Conservation (phyloP, 2,797 vertebrate genomes). For the Cacajao melanocephalus region DNA sequence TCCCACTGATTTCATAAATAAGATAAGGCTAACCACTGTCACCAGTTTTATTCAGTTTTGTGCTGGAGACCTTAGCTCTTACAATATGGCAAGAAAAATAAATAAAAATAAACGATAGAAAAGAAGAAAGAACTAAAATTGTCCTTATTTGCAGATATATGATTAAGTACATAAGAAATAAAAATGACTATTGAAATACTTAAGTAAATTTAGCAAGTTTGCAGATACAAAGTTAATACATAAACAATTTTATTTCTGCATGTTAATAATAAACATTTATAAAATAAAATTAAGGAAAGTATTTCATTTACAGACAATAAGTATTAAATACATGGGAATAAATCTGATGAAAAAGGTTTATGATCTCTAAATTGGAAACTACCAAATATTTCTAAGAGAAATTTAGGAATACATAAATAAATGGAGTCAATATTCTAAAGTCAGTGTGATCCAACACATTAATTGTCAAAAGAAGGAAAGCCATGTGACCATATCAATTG, state of each 20-base stretch:
- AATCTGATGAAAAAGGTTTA: background rate
- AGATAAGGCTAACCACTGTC: background rate
- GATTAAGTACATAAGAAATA: background rate
- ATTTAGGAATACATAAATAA: background rate
- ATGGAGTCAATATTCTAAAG: background rate
- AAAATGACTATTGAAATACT: background rate
- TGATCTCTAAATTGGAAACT: background rate
- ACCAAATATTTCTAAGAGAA: background rate
- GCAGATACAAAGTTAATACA: background rate
- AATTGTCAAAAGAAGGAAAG: background rate
- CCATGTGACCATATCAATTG: background rate
- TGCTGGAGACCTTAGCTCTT: background rate
- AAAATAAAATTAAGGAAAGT: conserved; percentile 1
- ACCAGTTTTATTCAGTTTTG: background rate
- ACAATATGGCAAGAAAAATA: background rate
- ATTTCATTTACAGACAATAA: background rate
- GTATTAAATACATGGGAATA: background rate
- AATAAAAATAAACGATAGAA: background rate
- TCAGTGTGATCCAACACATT: background rate
- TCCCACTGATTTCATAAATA: background rate
- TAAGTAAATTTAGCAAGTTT: conserved; percentile 3
- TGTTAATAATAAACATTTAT: background rate
- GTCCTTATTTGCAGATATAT: background rate
- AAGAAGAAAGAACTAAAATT: background rate
- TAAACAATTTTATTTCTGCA: background rate